Percentiles rank a stretch among this genome's conserved stretches.
These are phyloP conservation scores for Platyrinchus mystaceus DNA, from an alignment of 2,797 vertebrate species.

Conservation along the genomic window DNA sequence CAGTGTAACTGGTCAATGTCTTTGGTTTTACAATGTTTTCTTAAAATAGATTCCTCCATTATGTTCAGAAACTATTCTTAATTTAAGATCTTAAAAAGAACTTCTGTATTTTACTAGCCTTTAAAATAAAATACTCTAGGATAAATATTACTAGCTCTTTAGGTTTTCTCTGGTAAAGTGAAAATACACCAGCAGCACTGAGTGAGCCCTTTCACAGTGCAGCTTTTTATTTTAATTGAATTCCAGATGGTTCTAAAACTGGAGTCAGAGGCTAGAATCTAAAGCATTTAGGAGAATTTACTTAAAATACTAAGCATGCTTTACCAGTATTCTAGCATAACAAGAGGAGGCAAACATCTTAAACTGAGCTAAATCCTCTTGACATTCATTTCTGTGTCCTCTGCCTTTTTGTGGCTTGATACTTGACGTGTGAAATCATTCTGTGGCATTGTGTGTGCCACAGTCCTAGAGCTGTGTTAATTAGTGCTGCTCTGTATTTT, in stretches of 20 bases:
- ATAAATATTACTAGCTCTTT: constrained; percentile 17
- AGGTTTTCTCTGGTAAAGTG: constrained; percentile 7
- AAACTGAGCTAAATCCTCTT: constrained; percentile 2
- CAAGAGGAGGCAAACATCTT: constrained; percentile 9
- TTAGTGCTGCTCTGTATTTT: constrained; percentile 29
- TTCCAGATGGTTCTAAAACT: constrained; percentile 55
- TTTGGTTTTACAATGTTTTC: constrained; percentile 31
- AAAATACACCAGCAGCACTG: constrained; percentile 3
- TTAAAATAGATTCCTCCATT: not conserved
- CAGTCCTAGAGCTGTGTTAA: not conserved
- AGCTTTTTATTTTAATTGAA: constrained; percentile 50
- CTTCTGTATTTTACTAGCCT: not conserved
- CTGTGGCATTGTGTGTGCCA: not conserved
- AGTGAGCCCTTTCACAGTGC: constrained; percentile 32
- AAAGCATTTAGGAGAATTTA: constrained; percentile 44
- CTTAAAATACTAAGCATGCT: constrained; percentile 34
- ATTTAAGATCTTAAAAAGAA: constrained; percentile 36
- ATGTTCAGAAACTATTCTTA: constrained; percentile 6
- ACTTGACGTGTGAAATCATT: constrained; percentile 9
- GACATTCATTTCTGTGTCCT: constrained; percentile 41
- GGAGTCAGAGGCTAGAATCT: not conserved
- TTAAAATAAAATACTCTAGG: constrained; percentile 54
- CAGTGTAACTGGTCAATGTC: not conserved
- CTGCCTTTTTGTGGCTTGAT: constrained; percentile 48
- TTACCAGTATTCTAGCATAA: not conserved